Evolutionary conservation across 2,888 invertebrate species (phyloP), one percentile per base, ranked within the genome.

Genomic region (Brenthis ino): DNA sequence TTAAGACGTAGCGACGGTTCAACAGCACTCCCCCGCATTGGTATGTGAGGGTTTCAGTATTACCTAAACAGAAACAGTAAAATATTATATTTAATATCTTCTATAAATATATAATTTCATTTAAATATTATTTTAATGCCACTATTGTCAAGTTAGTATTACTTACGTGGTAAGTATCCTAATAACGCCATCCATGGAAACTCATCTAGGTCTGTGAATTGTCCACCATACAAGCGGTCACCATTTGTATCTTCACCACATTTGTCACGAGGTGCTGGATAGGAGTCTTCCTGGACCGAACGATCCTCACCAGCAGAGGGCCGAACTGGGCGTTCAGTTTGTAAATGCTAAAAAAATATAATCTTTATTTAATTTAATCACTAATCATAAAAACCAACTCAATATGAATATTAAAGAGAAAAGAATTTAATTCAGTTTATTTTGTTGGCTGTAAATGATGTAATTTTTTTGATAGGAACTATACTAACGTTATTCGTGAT

Each of bases 11-110:
- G 1, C 94, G 89, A 57, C 86, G 87, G 77, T 93, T 95, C 69
- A 95, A 91, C 61, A 95, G 80, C 0, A 93, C 93, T 1, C 95
- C 95, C n/a, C 95, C 95, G 76, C 95, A 95, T 72, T 94, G 93
- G 72, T 93, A 94, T 0, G 93, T 86, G 70, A 91, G 84, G 71
- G 77, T 76, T 63, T 80, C 82, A 55, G 55, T 58, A n/a, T 70
- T 72, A 12, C 13, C 72, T 73, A 53, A 55, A 11, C 12, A 55
- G 4, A 13, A 24, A 11, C 20, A 51, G 12, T 6, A 51, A 51
- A 51, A n/a, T 6, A n/a, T 51, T n/a, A 14, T 5, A 51, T n/a
- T 5, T n/a, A 51, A 6, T n/a, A 51, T 1, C 13, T 28, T 28
- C 28, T 28, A 0, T 28, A 28, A 24, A 5, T 0, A 28, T 28